Evolutionary conservation across 1,140 invertebrate genomes (phyloP).

Genomic region (Zaprionus tsacasi): DNA sequence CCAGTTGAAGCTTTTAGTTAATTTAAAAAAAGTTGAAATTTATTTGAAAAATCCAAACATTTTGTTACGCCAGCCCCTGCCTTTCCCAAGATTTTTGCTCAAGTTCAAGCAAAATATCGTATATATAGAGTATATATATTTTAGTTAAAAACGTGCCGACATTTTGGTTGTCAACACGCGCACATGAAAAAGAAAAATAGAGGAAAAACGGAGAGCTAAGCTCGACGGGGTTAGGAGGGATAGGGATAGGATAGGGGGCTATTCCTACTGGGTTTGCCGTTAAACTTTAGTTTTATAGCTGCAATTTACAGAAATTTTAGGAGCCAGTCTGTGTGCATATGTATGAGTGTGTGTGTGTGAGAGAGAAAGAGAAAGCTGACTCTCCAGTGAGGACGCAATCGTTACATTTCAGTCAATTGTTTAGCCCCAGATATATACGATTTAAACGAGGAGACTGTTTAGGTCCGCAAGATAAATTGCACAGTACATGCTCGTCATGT

Average conservation of each 20-base stretch:
- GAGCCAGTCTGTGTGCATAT: conserved; percentile 12
- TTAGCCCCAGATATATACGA: conserved; percentile 67
- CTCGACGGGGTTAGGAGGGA: background rate
- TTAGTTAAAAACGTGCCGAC: conserved; percentile 77
- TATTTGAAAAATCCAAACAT: conserved; percentile 66
- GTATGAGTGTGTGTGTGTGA: conserved; percentile 23
- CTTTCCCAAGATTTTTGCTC: background rate
- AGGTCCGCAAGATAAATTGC: conserved; percentile 66
- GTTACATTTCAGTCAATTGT: conserved; percentile 79
- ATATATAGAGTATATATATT: conserved; percentile 38
- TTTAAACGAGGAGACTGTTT: conserved; percentile 54
- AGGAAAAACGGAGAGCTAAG: background rate
- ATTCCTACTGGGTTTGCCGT: conserved; percentile 49
- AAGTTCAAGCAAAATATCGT: conserved; percentile 1
- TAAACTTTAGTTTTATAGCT: conserved; percentile 81
- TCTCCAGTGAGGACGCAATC: conserved; percentile 45
- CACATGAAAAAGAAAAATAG: conserved; percentile 20
- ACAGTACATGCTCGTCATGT: conserved; percentile 45
- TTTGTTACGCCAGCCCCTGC: conserved; percentile 5
- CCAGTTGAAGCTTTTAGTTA: conserved; percentile 77
- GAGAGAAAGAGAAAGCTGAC: conserved; percentile 9
- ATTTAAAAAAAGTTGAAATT: conserved; percentile 79
- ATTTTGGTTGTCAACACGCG: conserved; percentile 77
- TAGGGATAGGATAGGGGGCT: no score
- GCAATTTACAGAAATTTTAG: conserved; percentile 73